Evolutionary conservation across 2,888 invertebrate genomes (phyloP), one percentile per base, ranked within the genome.

Genomic region (Aleiodes alternator): DNA sequence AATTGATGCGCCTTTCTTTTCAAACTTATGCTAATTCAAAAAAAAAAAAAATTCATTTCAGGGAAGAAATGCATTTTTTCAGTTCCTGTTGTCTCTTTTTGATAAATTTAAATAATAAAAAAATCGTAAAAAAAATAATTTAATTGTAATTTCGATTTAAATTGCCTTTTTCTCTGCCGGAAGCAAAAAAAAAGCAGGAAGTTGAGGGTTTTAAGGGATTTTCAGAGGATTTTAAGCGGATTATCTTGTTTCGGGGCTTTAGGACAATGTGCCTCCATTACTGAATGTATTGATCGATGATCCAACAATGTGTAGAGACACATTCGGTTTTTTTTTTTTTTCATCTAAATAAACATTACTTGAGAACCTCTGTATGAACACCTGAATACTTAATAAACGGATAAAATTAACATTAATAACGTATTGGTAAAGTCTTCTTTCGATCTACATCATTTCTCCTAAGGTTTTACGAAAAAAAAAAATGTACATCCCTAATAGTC

Each of bases 361-460:
- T 87, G 88, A 87, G 88, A 86, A 80, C 84, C 88, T 71, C 87
- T 88, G 87, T 57, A 75, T 81, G 87, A 89, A 89, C 89, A 89
- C 89, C 89, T 89, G 89, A 89, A 89, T 87, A 89, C 89, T 88
- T 89, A 88, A 87, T 87, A 89, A 89, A 89, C 85, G 88, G 87
- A 88, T 88, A 88, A 88, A 89, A 89, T 87, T 88, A 88, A 88
- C 88, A 89, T 88, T 88, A 88, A 88, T 89, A 88, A 89, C 87
- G 85, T 23, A 85, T 69, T 84, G 82, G 84, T 86, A 84, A 85
- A 83, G 34, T 6, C 34, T 34, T 6, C 83, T 84, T 82, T 82
- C 86, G 87, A 88, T 89, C 87, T 82, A 88, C 87, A 88, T 87
- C 84, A 23, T 23, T 88, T 82, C 83, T 84, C 84, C 82, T 83